Evolutionary conservation across 2,888 invertebrate species (phyloP).

Genomic region (Empis livida): DNA sequence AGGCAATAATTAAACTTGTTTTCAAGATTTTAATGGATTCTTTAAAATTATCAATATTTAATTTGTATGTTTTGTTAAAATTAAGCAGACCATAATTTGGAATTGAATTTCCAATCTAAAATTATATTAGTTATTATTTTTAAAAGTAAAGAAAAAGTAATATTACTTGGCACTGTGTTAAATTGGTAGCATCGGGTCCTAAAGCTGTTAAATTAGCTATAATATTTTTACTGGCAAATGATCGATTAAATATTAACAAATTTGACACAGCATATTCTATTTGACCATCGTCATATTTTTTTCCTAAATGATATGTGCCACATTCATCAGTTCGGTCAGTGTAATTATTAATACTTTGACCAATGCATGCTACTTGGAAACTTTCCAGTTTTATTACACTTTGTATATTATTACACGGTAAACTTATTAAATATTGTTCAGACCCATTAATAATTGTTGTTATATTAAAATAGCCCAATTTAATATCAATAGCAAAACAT

Average conservation of each 20-base stretch:
- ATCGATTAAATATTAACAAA: constrained; percentile 29
- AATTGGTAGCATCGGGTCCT: constrained; percentile 33
- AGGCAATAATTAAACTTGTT: constrained; percentile 46
- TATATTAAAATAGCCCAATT: constrained; percentile 23
- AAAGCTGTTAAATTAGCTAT: constrained; percentile 30
- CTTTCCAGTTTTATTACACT: constrained; percentile 21
- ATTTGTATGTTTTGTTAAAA: constrained; percentile 21
- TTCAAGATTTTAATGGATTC: constrained; percentile 42
- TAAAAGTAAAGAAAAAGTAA: background rate
- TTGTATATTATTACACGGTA: constrained; percentile 27
- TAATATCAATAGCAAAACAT: constrained; percentile 23
- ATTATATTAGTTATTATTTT: background rate
- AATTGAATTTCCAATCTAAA: constrained; percentile 24
- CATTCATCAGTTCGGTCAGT: constrained; percentile 12
- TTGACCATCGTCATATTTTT: constrained; percentile 22
- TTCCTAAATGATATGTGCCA: constrained; percentile 16
- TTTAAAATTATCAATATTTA: constrained; percentile 21
- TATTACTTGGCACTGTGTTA: constrained; percentile 28
- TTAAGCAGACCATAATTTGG: constrained; percentile 31
- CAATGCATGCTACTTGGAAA: constrained; percentile 27
- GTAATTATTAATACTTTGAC: constrained; percentile 18
- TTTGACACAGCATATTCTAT: constrained; percentile 27
- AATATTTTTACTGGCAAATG: constrained; percentile 19
- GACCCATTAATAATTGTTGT: constrained; percentile 26
- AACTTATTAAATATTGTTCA: constrained; percentile 22